These are phyloP conservation scores for Sialis lutaria DNA, from an alignment of 2,888 invertebrate species.

Conservation along the genomic window DNA sequence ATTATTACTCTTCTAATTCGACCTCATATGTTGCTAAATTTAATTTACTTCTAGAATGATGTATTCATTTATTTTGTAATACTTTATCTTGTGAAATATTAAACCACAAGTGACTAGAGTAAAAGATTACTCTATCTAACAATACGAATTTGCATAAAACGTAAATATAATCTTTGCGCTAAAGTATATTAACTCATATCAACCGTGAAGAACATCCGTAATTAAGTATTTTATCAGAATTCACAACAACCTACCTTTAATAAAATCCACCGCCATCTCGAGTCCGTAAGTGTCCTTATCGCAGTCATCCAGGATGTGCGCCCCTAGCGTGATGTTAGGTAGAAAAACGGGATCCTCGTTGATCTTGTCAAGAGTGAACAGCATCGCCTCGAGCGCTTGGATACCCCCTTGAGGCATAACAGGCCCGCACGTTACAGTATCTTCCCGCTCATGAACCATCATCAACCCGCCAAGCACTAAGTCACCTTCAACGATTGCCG, in stretches of 20 bases:
- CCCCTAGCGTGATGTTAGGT: slow-evolving; percentile 67
- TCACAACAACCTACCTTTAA: slow-evolving; percentile 57
- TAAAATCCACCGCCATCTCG: slow-evolving; percentile 92
- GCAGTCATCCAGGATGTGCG: slow-evolving; percentile 84
- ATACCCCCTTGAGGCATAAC: slow-evolving; percentile 89
- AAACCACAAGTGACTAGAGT: too few relatives aligned
- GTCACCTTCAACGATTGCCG: slow-evolving; percentile 77
- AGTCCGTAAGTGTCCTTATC: slow-evolving; percentile 91
- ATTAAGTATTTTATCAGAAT: too few relatives aligned
- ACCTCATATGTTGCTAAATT: too few relatives aligned
- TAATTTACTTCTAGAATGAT: too few relatives aligned
- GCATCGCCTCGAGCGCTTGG: slow-evolving; percentile 81
- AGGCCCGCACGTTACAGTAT: slow-evolving; percentile 74
- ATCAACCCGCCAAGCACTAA: slow-evolving; percentile 78
- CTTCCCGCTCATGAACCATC: slow-evolving; percentile 89
- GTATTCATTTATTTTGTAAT: too few relatives aligned
- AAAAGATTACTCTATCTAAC: too few relatives aligned
- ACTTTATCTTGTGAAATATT: too few relatives aligned
- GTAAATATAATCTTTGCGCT: too few relatives aligned
- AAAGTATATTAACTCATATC: too few relatives aligned
- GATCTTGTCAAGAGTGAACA: slow-evolving; percentile 72
- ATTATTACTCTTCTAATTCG: too few relatives aligned
- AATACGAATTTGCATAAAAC: too few relatives aligned
- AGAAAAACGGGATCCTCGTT: slow-evolving; percentile 46
- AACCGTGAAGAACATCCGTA: too few relatives aligned